Base-by-base conservation (phyloP, 2,797 vertebrate genomes). In the Poliocrania exsul region DNA sequence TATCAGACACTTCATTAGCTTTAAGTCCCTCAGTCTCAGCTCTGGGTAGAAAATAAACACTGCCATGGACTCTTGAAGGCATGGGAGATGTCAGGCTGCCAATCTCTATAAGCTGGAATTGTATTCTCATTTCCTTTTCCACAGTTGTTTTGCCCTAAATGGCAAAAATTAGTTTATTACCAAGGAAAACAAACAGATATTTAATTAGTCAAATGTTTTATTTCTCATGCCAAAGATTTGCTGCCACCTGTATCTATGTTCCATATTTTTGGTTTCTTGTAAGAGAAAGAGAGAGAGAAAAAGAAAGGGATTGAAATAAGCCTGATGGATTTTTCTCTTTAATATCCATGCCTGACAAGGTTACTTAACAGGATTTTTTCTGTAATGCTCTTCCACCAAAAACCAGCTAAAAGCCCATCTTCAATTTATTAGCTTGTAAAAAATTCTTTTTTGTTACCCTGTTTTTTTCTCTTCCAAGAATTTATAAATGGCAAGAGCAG, bases 91-190 rank as follows among this genome's bases (percentile, higher is more conserved):
- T 69, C 4, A 53, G n/a, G 17, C 11, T 77, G 26, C 9, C 31
- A 47, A 2, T 1, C 5, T 71, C 17, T 5, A 1, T 28, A 46
- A 67, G 0, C 2, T 67, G n/a, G 37, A 78, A 15, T 21, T 60
- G 5, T 3, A 21, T 44, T 56, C 23, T 56, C 3, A 8, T 58
- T 70, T 82, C 38, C 37, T 71, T 73, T 77, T 49, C 61, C 38
- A 40, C 40, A 35, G 16, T 2, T 24, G 10, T 17, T 86, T 53
- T 42, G 20, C 78, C 19, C 37, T 56, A 74, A 70, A 67, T 35
- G 4, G n/a, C 35, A 73, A 67, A 5, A 85, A 85, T 25, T 57
- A 54, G 8, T 75, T 61, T 84, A 75, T 75, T 69, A 42, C 10
- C 46, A 42, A 67, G 11, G 21, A 54, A 94, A 85, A 46, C 7